A percentile compares a stretch with the other conserved stretches of the same genome.
Conservation (phyloP, 2,113 vertebrate species). For the Thalassarche chlororhynchos region DNA sequence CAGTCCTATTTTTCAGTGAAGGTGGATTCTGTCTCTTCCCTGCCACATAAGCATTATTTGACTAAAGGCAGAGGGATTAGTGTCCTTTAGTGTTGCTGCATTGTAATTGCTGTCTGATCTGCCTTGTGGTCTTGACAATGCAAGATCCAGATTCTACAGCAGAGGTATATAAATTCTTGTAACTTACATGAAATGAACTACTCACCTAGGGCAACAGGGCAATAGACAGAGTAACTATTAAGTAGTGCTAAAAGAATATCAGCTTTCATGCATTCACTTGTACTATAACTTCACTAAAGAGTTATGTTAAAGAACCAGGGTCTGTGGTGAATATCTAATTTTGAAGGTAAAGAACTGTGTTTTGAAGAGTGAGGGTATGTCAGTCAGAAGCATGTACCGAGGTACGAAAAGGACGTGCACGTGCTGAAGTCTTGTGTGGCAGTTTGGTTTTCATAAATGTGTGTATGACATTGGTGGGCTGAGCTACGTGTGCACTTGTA, state of each 20-base stretch:
- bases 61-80: not conserved
- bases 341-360: not conserved
- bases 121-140: not conserved
- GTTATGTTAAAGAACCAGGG: not conserved
- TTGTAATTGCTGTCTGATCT: not conserved
- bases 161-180: not conserved
- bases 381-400: not conserved
- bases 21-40: not conserved
- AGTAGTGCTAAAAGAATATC: not conserved
- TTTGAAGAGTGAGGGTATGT: not conserved
- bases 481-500: not conserved
- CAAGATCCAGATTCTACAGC: not conserved
- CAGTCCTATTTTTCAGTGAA: not conserved
- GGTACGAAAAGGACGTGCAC: not conserved
- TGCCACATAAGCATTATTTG: not conserved
- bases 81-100: not conserved
- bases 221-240: not conserved
- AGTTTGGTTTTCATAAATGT: not conserved
- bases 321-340: not conserved
- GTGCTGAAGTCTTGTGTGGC: not conserved
- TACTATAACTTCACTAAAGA: not conserved
- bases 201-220: not conserved
- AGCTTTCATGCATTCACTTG: not conserved
- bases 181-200: not conserved
- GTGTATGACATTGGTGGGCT: not conserved